Evolutionary conservation across 2,888 invertebrate species (phyloP), one percentile per base, ranked within the genome.

Genomic region (Mylabris sibirica): DNA sequence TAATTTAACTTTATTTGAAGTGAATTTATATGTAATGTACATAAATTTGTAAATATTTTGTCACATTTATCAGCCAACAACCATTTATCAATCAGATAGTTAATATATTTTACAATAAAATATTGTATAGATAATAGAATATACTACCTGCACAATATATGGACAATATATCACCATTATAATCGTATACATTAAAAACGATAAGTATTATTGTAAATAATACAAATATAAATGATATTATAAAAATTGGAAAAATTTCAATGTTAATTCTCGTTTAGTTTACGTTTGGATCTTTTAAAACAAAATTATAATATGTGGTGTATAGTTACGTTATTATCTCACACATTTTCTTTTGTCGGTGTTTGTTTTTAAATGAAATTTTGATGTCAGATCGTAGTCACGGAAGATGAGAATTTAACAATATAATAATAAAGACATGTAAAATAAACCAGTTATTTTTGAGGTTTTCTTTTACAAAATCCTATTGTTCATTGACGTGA

Each of bases 351-450:
- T 24, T 44, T 26, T n/a, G 41, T 60, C 49, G 53, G 26, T 66
- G 66, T 66, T 66, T 66, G 66, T 57, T 57, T 66, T 66, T 59
- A 24, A 30, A 57, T 24, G 60, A 41, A 61, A 61, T 35, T 61
- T 38, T 61, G 8, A 35, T 61, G 61, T 38, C 9, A 20, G 38
- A 61, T 24, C 17, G 38, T 14, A 61, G 61, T 61, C 61, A 26
- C 49, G 41, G 60, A 69, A 69, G 63, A 69, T 14, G 5, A 24
- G 24, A 57, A 57, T 57, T 24, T 12, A 57, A 57, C 24, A 64
- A 63, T 30, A 66, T 65, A 67, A 44, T 68, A 68, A 63, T 64
- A 66, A 64, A 64, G 69, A 66, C 66, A 49, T 65, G 62, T 63
- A 69, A 65, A 63, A 67, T 53, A 60, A 66, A 69, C 66, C 64